phyloP scores from a whole-genome alignment of 2,888 invertebrate species.

The Drosophila tanythrix region DNA sequence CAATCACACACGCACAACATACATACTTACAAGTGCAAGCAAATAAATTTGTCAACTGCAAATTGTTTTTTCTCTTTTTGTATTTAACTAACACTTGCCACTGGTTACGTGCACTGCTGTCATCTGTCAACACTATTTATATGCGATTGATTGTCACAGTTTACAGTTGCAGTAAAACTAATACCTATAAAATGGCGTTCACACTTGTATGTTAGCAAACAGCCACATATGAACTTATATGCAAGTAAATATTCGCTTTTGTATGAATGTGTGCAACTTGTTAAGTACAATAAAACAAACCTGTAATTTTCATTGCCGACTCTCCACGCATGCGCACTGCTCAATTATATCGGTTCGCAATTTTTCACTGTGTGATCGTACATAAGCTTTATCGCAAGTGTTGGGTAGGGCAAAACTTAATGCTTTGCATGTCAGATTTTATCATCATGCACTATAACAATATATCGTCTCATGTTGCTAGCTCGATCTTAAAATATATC shows the following conservation, averaged over 20 bases:
- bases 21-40: slow-evolving; percentile 12
- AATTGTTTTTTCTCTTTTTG: slow-evolving; percentile 1
- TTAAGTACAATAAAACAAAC: slow-evolving; percentile 45
- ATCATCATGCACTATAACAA: slow-evolving; percentile 20
- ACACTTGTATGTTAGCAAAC: slow-evolving; percentile 8
- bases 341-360: slow-evolving; percentile 51
- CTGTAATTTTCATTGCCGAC: slow-evolving; percentile 59
- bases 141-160: slow-evolving; percentile 1
- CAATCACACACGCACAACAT: slow-evolving; percentile 5
- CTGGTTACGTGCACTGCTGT: slow-evolving; percentile 4
- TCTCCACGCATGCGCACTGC: slow-evolving; percentile 56
- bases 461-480: slow-evolving; percentile 9
- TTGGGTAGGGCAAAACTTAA: slow-evolving; percentile 19
- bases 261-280: slow-evolving; percentile 11
- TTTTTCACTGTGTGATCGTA: slow-evolving; percentile 56
- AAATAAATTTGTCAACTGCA: slow-evolving; percentile 29
- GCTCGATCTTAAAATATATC: slow-evolving; percentile 2
- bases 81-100: slow-evolving; percentile 12
- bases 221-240: slow-evolving; percentile 7
- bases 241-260: not conserved
- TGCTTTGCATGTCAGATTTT: slow-evolving; percentile 29
- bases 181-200: slow-evolving; percentile 50
- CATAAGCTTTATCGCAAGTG: slow-evolving; percentile 46
- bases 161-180: slow-evolving; percentile 6
- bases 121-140: slow-evolving; percentile 11